These are phyloP conservation scores for Oryzias curvinotus DNA, from an alignment of 2,113 vertebrate species.

Conservation along the genomic window DNA sequence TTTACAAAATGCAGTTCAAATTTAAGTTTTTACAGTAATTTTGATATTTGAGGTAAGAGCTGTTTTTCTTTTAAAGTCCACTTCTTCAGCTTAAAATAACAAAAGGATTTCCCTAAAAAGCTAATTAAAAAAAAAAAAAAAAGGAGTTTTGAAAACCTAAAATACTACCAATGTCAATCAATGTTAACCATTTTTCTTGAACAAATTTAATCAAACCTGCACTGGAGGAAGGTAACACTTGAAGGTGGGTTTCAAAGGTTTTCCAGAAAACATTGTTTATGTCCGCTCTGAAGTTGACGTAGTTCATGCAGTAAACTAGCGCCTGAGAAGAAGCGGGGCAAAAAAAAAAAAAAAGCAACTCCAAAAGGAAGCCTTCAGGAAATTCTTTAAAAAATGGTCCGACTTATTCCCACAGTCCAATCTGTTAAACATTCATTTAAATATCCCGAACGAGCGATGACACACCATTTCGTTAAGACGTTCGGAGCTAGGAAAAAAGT, in stretches of 20 bases:
- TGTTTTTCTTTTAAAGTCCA: too few relatives aligned
- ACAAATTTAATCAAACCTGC: constrained; percentile 83
- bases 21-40: too few relatives aligned
- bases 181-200: too few relatives aligned
- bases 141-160: too few relatives aligned
- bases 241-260: constrained; percentile 86
- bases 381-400: constrained; percentile 30
- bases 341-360: neutral
- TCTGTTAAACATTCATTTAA: constrained; percentile 38
- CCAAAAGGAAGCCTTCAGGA: constrained; percentile 16
- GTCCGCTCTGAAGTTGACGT: constrained; percentile 26
- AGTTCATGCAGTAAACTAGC: constrained; percentile 26
- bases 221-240: constrained; percentile 88
- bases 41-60: too few relatives aligned
- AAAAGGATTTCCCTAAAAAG: too few relatives aligned
- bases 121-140: too few relatives aligned
- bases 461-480: constrained; percentile 36
- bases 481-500: constrained; percentile 37
- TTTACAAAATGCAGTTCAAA: too few relatives aligned
- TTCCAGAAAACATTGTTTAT: constrained; percentile 87
- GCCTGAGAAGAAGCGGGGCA: neutral
- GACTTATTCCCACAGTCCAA: constrained; percentile 15
- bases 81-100: too few relatives aligned
- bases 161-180: too few relatives aligned
- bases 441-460: constrained; percentile 6